Evolutionary conservation across 2,113 vertebrate species (phyloP).

Genomic region (Cyanocitta stelleri): DNA sequence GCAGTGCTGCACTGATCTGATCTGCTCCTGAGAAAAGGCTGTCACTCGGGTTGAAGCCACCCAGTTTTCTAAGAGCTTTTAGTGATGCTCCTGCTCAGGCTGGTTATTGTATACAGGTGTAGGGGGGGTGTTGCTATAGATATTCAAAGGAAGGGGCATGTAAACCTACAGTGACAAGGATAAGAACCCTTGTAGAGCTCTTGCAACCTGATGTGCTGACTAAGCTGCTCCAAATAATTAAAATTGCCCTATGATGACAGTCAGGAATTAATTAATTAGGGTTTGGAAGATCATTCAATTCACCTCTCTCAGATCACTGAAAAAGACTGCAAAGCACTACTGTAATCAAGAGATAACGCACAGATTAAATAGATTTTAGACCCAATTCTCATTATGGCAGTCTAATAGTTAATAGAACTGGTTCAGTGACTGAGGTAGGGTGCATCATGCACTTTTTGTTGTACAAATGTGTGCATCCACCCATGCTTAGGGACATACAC

Average conservation of each 20-base stretch:
- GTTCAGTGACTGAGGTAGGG: not conserved
- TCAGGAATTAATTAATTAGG: not conserved
- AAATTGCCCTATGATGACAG: not conserved
- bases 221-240: not conserved
- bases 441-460: not conserved
- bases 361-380: not conserved
- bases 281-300: not conserved
- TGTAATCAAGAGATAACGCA: not conserved
- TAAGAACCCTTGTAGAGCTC: not conserved
- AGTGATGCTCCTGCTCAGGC: not conserved
- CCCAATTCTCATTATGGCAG: not conserved
- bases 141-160: not conserved
- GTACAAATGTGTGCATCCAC: accelerated
- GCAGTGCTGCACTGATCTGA: not conserved
- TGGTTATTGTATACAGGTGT: not conserved
- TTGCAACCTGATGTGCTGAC: not conserved
- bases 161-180: not conserved
- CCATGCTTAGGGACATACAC: not conserved
- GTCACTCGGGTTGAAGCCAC: not conserved
- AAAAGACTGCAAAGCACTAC: not conserved
- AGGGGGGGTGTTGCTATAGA: not conserved
- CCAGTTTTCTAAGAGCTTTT: not conserved
- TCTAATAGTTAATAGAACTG: not conserved
- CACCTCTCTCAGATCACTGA: not conserved
- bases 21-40: not conserved